Evolutionary conservation across 37 sponge, comb jelly and placozoan genomes (phyloP), one percentile per base, ranked within the genome.

Genomic region (Cliona cf. orientalis): DNA sequence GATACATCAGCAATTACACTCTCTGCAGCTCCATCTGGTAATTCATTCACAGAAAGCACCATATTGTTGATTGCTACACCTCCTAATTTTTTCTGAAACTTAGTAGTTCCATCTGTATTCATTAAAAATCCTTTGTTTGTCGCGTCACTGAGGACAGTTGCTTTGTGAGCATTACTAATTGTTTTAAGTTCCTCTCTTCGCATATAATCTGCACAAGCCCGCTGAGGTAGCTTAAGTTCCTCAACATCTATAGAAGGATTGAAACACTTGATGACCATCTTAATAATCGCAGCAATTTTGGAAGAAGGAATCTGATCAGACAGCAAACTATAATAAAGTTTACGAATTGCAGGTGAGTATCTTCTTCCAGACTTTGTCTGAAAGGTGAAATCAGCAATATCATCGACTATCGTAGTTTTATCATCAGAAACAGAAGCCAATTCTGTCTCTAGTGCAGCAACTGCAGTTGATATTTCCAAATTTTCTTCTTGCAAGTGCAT

Each of bases 51-150:
- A n/a, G n/a, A n/a, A 2, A 81, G 26, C 9, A 81, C 81, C 31
- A 57, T 26, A 58, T 66, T 72, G 57, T 81, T 81, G 4, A 68
- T 31, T n/a, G n/a, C n/a, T n/a, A n/a, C n/a, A 57, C 67, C 59
- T 28, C 44, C 71, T 55, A 81, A 40, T 38, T 81, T 81, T 28
- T 68, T 67, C 35, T 81, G 81, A 35, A 17, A 39, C 44, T 44
- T 31, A 19, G 81, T 81, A 22, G 81, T 81, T 4, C 81, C 81
- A 71, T 81, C 81, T 34, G 72, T 58, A 53, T 81, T 81, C 42
- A 81, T 22, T 36, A 49, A 57, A n/a, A 80, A 39, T n/a, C 43
- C 38, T 34, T 23, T n/a, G 32, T 72, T 33, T n/a, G n/a, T n/a
- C 3, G 11, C n/a, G 2, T 44, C 73, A 44, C 25, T 3, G n/a